These are phyloP conservation scores for Tiaroga cobitis DNA, from an alignment of 2,797 vertebrate genomes.

Conservation along the genomic window DNA sequence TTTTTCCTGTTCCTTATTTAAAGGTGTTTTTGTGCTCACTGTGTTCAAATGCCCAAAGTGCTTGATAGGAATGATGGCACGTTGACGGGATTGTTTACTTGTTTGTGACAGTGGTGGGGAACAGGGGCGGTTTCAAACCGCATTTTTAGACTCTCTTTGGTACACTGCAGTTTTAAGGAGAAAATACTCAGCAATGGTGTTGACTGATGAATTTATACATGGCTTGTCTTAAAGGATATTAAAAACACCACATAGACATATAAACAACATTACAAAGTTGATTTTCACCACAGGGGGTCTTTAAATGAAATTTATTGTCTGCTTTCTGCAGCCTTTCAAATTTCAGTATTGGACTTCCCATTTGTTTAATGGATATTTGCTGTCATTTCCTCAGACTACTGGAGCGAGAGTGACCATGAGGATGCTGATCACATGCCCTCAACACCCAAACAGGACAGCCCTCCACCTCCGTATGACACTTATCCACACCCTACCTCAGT, in stretches of 20 bases:
- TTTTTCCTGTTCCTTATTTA: too few relatives aligned
- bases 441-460: constrained; percentile 94
- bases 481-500: constrained; percentile 93
- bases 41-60: neutral
- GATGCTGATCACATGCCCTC: constrained; percentile 89
- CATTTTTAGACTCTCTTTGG: neutral
- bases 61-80: neutral
- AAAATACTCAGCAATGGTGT: neutral
- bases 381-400: constrained; percentile 86
- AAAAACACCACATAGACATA: neutral
- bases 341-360: neutral
- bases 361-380: neutral
- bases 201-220: neutral
- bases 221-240: neutral
- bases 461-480: constrained; percentile 95
- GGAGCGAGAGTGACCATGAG: constrained; percentile 99
- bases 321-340: neutral
- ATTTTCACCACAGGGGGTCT: too few relatives aligned
- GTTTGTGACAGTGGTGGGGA: neutral
- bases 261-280: too few relatives aligned
- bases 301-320: too few relatives aligned
- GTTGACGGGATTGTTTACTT: neutral
- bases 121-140: neutral
- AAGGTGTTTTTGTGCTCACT: too few relatives aligned
- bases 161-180: neutral